These are phyloP conservation scores for Cloeon dipterum DNA, from an alignment of 2,888 invertebrate genomes.

Conservation along the genomic window DNA sequence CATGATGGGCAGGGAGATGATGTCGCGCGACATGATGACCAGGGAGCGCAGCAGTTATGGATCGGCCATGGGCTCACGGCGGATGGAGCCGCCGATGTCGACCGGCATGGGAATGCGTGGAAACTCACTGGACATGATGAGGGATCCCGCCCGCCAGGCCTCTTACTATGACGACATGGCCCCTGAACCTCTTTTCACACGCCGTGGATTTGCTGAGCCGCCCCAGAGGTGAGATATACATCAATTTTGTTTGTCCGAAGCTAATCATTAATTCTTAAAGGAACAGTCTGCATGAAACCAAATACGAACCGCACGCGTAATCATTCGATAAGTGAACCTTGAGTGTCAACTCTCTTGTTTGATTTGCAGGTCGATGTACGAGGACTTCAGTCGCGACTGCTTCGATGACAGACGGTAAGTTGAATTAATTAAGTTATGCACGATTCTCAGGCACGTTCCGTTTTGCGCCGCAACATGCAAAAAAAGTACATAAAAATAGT, in stretches of 20 bases:
- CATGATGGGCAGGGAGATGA: too few relatives aligned
- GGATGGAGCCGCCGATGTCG: not conserved
- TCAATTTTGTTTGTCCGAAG: not conserved
- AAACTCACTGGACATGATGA: not conserved
- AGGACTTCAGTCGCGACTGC: conserved; percentile 71
- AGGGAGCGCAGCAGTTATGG: not conserved
- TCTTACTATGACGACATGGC: not conserved
- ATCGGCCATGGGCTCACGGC: not conserved
- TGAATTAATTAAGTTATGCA: conserved; percentile 10
- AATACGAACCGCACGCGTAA: not conserved
- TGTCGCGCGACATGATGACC: not conserved
- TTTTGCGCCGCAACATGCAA: too few relatives aligned
- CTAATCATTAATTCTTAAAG: too few relatives aligned
- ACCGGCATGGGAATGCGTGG: not conserved
- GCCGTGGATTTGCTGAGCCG: not conserved
- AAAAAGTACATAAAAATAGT: too few relatives aligned
- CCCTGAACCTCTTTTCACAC: not conserved
- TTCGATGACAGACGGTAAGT: conserved; percentile 65
- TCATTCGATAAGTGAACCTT: not conserved
- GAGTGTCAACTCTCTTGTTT: not conserved
- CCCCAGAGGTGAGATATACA: not conserved
- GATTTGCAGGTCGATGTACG: conserved; percentile 40
- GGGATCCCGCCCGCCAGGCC: not conserved
- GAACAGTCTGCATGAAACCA: not conserved
- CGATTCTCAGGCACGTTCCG: too few relatives aligned